Evolutionary conservation across 2,888 invertebrate genomes (phyloP).

Genomic region (Thymelicus sylvestris): DNA sequence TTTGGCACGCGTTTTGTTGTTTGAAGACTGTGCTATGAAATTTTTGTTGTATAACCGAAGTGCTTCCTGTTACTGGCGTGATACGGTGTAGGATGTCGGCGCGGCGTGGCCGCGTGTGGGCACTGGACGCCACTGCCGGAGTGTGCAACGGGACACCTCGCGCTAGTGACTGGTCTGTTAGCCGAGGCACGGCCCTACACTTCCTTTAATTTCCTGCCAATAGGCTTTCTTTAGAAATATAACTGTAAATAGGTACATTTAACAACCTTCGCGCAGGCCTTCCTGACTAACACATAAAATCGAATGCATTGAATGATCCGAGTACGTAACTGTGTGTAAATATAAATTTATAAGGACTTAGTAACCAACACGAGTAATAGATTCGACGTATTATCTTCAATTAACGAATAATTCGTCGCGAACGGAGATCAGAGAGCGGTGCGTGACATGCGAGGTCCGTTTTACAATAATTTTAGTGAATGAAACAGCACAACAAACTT

Average conservation of each 20-base stretch:
- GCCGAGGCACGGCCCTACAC: slow-evolving; percentile 49
- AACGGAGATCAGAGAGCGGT: slow-evolving; percentile 43
- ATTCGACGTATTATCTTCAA: slow-evolving; percentile 63
- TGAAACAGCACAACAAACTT: slow-evolving; percentile 55
- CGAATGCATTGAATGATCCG: not conserved
- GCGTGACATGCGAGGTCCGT: slow-evolving; percentile 34
- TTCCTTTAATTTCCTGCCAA: slow-evolving; percentile 63
- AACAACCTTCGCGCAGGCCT: not conserved
- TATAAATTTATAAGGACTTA: not conserved
- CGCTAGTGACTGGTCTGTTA: slow-evolving; percentile 49
- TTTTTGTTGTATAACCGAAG: slow-evolving; percentile 42
- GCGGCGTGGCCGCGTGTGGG: not conserved
- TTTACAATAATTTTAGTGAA: slow-evolving; percentile 60
- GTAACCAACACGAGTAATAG: slow-evolving; percentile 42
- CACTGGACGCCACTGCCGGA: slow-evolving; percentile 34
- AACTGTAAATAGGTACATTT: slow-evolving; percentile 44
- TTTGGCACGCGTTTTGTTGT: slow-evolving; percentile 67
- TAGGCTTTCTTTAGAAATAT: slow-evolving; percentile 49
- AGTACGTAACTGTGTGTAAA: too few relatives aligned
- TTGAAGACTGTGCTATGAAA: slow-evolving; percentile 52
- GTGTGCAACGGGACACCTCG: slow-evolving; percentile 63
- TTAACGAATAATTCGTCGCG: slow-evolving; percentile 54
- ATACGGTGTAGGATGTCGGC: slow-evolving; percentile 44
- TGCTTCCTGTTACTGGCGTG: slow-evolving; percentile 59
- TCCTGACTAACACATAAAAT: not conserved